phyloP scores from a whole-genome alignment of 2,797 vertebrate species.

The Orientallactaga sibirica region DNA sequence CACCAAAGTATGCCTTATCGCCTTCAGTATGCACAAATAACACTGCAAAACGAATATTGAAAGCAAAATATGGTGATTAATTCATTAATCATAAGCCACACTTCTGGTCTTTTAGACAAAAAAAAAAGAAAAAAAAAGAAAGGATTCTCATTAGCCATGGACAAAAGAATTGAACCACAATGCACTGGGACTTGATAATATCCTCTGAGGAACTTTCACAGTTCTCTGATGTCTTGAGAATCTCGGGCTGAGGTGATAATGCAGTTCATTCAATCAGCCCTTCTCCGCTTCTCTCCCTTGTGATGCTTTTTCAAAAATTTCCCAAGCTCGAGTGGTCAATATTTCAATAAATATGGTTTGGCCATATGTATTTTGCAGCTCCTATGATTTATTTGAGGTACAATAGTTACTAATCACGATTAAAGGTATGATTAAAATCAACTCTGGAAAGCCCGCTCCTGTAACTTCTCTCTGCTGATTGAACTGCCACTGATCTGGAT shows the following conservation, averaged over 20 bases:
- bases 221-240: neutral
- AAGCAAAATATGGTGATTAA: neutral
- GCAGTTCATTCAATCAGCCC: neutral
- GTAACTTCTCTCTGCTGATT: neutral
- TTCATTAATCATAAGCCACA: neutral
- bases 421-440: neutral
- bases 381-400: neutral
- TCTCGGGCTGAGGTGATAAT: neutral
- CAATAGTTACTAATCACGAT: neutral
- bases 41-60: neutral
- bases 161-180: neutral
- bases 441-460: neutral
- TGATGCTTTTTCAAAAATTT: neutral
- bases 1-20: neutral
- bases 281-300: neutral
- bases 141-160: neutral
- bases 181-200: neutral
- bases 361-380: neutral
- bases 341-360: neutral
- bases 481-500: neutral
- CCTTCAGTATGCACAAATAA: neutral
- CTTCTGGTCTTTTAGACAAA: conserved; percentile 9
- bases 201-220: neutral
- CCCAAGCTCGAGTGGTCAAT: neutral
- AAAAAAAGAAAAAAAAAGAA: neutral